Evolutionary conservation across 1,140 invertebrate species (phyloP).

Genomic region (Callitettix versicolor): DNA sequence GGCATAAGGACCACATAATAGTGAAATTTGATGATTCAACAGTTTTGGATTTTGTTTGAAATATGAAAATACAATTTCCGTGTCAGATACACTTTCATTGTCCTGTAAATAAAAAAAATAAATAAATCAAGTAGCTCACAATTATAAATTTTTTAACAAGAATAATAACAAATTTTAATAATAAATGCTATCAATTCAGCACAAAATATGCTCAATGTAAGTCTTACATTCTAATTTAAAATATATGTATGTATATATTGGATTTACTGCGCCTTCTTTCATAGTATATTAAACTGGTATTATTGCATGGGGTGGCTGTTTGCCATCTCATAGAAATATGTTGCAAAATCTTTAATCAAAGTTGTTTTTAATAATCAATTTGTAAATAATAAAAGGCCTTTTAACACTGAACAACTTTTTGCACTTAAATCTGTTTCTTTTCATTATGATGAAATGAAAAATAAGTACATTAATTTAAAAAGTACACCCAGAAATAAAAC

Average conservation of each 20-base stretch:
- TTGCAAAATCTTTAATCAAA: too few relatives aligned
- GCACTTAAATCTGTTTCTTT: too few relatives aligned
- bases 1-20: slow-evolving; percentile 63
- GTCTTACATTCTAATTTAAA: not conserved
- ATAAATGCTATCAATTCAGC: slow-evolving; percentile 1
- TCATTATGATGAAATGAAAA: too few relatives aligned
- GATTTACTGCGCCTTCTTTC: not conserved
- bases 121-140: not conserved
- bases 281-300: too few relatives aligned
- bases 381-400: too few relatives aligned
- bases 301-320: too few relatives aligned
- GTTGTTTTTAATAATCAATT: too few relatives aligned
- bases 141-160: not conserved
- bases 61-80: slow-evolving; percentile 22
- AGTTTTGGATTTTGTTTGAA: slow-evolving; percentile 28
- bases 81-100: slow-evolving; percentile 33
- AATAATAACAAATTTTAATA: not conserved
- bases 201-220: slow-evolving; percentile 3
- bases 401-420: too few relatives aligned
- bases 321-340: too few relatives aligned
- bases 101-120: slow-evolving; percentile 26
- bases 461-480: too few relatives aligned
- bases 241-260: not conserved
- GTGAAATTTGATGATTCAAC: slow-evolving; percentile 39
- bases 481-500: too few relatives aligned